Percentiles rank a stretch among this genome's conserved stretches.
Conservation (phyloP, 1,140 invertebrate genomes). For the Sinonovacula constricta region DNA sequence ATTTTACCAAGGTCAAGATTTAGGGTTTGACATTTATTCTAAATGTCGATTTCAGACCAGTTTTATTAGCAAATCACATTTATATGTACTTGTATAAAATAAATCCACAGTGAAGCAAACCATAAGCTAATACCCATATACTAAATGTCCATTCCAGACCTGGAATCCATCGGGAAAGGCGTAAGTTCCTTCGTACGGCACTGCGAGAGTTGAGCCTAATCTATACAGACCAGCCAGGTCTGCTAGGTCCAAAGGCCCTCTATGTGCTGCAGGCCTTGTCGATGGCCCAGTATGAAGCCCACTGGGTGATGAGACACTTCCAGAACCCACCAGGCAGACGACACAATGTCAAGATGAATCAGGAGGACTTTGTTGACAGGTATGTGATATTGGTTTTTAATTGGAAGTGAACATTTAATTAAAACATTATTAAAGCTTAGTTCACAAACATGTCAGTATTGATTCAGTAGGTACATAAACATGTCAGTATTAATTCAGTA, state of each 20-base stretch:
- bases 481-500: too few relatives aligned
- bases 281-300: constrained; percentile 96
- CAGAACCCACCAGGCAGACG: constrained; percentile 93
- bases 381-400: constrained; percentile 31
- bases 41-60: too few relatives aligned
- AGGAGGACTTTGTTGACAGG: constrained; percentile 78
- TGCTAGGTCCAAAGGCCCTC: constrained; percentile 97
- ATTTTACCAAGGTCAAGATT: too few relatives aligned
- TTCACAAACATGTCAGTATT: too few relatives aligned
- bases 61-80: too few relatives aligned
- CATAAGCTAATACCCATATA: too few relatives aligned
- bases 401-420: too few relatives aligned
- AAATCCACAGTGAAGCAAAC: too few relatives aligned
- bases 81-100: too few relatives aligned
- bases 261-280: constrained; percentile 97
- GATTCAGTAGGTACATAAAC: too few relatives aligned
- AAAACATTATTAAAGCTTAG: too few relatives aligned
- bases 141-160: constrained; percentile 80
- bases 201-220: constrained; percentile 97
- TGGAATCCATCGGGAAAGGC: constrained; percentile 93
- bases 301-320: constrained; percentile 97
- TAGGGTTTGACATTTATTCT: too few relatives aligned
- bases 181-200: constrained; percentile 97
- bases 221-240: constrained; percentile 97
- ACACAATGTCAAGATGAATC: constrained; percentile 76